Conservation (phyloP, 2,888 invertebrate species). For the Polydrusus tereticollis region DNA sequence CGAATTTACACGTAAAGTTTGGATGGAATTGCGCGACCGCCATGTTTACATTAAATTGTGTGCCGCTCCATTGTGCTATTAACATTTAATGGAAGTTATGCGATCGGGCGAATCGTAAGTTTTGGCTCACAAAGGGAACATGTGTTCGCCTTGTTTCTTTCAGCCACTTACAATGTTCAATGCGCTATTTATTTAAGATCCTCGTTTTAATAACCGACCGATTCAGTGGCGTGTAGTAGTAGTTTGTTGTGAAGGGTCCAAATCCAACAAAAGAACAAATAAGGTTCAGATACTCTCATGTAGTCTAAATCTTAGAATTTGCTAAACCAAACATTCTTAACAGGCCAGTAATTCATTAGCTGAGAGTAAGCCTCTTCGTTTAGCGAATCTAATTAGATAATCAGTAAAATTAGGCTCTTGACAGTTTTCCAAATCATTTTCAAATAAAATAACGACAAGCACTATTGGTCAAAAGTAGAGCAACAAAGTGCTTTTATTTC, state of each 20-base stretch:
- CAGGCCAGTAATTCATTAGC: no score
- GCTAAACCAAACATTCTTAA: no score
- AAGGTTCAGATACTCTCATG: no score
- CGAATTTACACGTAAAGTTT: conserved; percentile 47
- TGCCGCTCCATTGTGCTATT: conserved; percentile 66
- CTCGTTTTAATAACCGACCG: conserved; percentile 39
- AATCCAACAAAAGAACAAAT: not conserved
- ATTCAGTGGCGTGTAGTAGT: not conserved
- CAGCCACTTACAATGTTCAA: conserved; percentile 58
- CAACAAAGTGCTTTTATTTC: no score
- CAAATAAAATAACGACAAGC: no score
- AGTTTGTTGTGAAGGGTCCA: no score
- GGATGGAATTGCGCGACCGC: conserved; percentile 42
- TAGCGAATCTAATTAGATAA: no score
- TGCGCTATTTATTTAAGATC: conserved; percentile 56
- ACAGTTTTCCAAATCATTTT: no score
- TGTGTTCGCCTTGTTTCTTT: conserved; percentile 64
- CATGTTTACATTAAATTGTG: conserved; percentile 65
- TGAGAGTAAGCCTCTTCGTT: no score
- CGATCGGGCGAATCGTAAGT: conserved; percentile 60
- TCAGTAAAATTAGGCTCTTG: no score
- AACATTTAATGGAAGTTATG: conserved; percentile 67
- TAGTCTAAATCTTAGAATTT: no score
- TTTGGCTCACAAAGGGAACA: conserved; percentile 65
- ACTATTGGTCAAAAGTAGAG: no score